Conservation (phyloP, 1,140 invertebrate genomes). For the Drosophila littoralis region DNA sequence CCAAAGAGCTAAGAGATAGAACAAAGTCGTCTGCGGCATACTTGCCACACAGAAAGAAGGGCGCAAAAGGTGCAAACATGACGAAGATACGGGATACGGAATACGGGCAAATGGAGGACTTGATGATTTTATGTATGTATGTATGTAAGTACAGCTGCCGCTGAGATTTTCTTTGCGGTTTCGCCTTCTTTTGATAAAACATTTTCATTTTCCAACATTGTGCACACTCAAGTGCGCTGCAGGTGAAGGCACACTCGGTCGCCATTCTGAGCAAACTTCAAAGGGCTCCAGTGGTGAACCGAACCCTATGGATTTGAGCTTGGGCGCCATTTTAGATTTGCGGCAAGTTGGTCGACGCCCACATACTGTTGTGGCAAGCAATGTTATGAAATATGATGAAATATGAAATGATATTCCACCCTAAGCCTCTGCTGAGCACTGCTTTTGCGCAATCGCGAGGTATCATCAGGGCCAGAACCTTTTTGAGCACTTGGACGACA, state of each 20-base stretch:
- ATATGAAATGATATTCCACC: conserved; percentile 77
- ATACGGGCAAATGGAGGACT: conserved; percentile 63
- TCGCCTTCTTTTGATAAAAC: conserved; percentile 77
- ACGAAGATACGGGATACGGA: conserved; percentile 48
- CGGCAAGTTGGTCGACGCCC: conserved; percentile 45
- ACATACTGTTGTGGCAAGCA: conserved; percentile 17
- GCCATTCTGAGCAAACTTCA: conserved; percentile 51
- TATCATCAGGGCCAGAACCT: conserved; percentile 1
- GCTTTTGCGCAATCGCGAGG: conserved; percentile 59
- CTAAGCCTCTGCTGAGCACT: neutral
- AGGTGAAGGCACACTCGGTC: conserved; percentile 4
- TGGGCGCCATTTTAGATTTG: conserved; percentile 57
- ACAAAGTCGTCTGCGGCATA: conserved; percentile 44
- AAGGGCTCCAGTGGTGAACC: conserved; percentile 22
- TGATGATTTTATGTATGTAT: conserved; percentile 50
- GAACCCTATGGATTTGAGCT: neutral
- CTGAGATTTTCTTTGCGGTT: conserved; percentile 83
- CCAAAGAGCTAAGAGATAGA: conserved; percentile 46
- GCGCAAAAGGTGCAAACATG: conserved; percentile 63
- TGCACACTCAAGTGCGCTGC: conserved; percentile 37
- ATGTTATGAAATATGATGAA: conserved; percentile 76
- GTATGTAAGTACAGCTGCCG: conserved; percentile 48
- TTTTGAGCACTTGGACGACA: conserved; percentile 32
- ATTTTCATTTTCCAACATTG: conserved; percentile 45
- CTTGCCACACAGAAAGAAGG: conserved; percentile 43